Evolutionary conservation across 92 coral and sea anemone genomes (phyloP).

Genomic region (Epizoanthus scotinus): DNA sequence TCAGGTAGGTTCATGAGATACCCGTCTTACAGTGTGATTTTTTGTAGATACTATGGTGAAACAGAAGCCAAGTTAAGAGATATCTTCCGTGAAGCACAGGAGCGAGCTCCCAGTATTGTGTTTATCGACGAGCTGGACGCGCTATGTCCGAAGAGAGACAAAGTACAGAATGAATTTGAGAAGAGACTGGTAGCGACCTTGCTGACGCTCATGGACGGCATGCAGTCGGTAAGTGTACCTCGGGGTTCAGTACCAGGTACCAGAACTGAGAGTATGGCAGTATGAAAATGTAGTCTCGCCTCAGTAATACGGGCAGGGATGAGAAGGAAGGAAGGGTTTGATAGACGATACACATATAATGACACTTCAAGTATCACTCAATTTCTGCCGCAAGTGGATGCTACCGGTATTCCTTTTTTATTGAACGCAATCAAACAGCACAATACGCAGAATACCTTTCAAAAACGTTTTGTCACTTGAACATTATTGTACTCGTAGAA

Average conservation of each 20-base stretch:
- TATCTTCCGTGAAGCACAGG: constrained; percentile 91
- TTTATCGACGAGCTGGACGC: constrained; percentile 98
- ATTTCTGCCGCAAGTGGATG: no score
- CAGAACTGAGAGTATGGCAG: no score
- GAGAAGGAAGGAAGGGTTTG: no score
- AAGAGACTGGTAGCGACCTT: constrained; percentile 96
- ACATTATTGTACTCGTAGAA: no score
- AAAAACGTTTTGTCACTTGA: no score
- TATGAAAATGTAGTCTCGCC: background rate
- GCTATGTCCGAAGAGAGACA: constrained; percentile 94
- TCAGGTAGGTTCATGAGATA: no score
- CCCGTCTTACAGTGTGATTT: background rate
- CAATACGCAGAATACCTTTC: no score
- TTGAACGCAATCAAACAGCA: no score
- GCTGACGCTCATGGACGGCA: constrained; percentile 95
- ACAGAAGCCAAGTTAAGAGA: constrained; percentile 95
- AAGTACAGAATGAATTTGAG: constrained; percentile 98
- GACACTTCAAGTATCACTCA: no score
- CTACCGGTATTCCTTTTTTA: no score
- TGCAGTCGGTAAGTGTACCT: constrained; percentile 59
- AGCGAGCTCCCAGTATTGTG: constrained; percentile 82
- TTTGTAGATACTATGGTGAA: constrained; percentile 88
- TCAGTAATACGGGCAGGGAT: background rate
- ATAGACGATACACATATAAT: no score
- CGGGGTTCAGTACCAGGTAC: background rate